phyloP scores from a whole-genome alignment of 2,113 vertebrate species.

The Gallinago undulata region DNA sequence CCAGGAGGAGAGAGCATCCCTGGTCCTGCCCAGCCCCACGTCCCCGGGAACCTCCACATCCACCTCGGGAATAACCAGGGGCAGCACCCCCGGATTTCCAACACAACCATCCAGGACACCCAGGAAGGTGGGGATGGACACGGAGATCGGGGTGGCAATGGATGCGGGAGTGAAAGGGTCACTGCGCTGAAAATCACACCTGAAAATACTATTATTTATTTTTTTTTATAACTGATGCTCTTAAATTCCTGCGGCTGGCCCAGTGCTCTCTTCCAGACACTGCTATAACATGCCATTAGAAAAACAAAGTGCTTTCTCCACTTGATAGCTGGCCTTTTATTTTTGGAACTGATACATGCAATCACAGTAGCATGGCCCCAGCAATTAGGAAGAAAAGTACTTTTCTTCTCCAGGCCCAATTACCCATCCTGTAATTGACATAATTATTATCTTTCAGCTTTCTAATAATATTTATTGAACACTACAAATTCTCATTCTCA shows the following conservation, averaged over 20 bases:
- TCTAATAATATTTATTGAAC: conserved; percentile 58
- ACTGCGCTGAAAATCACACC: neutral
- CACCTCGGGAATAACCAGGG: accelerated
- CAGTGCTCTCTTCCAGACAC: neutral
- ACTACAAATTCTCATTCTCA: neutral
- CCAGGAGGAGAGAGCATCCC: neutral
- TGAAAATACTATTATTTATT: neutral
- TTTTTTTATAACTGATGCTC: neutral
- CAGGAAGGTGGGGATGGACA: accelerated
- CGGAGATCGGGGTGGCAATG: accelerated
- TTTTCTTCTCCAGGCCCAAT: conserved; percentile 49
- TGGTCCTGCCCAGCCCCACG: neutral
- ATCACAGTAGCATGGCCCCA: conserved; percentile 11
- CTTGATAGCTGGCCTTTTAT: neutral
- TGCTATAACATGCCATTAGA: neutral
- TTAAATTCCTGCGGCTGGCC: neutral
- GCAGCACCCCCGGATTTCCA: neutral
- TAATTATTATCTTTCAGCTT: conserved; percentile 43
- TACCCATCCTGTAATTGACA: conserved; percentile 13
- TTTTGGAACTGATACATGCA: conserved; percentile 11
- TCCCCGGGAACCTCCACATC: neutral
- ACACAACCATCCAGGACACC: accelerated
- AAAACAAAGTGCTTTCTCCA: neutral
- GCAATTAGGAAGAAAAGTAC: conserved; percentile 48
- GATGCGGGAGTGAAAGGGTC: neutral